Percentiles rank a stretch among this genome's conserved stretches.
These are phyloP conservation scores for Polylopha cassiicola DNA, from an alignment of 2,888 invertebrate genomes.

Conservation along the genomic window DNA sequence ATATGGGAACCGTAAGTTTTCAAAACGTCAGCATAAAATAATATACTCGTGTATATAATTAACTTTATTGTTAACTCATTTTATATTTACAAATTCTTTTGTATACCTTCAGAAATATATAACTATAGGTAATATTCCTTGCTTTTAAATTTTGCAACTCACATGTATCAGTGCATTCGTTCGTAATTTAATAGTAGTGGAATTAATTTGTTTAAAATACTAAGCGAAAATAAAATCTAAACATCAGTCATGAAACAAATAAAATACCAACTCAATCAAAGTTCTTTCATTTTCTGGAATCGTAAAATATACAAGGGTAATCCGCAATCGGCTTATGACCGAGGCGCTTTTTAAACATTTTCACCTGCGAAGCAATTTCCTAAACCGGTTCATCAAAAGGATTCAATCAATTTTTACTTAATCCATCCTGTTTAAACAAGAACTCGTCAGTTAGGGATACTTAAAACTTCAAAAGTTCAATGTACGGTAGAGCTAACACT, in stretches of 20 bases:
- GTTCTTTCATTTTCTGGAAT: constrained; percentile 61
- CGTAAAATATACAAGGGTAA: constrained; percentile 59
- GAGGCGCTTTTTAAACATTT: constrained; percentile 48
- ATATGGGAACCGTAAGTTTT: too few species aligned
- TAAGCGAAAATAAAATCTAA: constrained; percentile 37
- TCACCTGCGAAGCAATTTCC: constrained; percentile 45
- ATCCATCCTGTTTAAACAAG: constrained; percentile 23
- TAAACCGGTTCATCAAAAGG: constrained; percentile 32
- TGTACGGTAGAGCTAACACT: background rate
- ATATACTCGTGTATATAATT: too few species aligned
- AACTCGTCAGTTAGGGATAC: constrained; percentile 11
- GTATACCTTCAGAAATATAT: too few species aligned
- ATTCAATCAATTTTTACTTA: constrained; percentile 27
- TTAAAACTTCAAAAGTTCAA: constrained; percentile 1
- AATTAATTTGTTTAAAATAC: too few species aligned
- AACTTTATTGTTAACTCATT: too few species aligned
- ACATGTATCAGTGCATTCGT: too few species aligned
- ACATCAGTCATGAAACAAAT: constrained; percentile 64
- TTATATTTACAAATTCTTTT: too few species aligned
- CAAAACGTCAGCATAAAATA: too few species aligned
- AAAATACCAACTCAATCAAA: constrained; percentile 60
- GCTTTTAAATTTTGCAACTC: too few species aligned
- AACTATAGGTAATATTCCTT: too few species aligned
- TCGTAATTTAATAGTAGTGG: background rate
- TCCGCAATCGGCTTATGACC: constrained; percentile 55